A percentile compares a stretch with the other conserved stretches of the same genome.
These are phyloP conservation scores for Aphis craccivora DNA, from an alignment of 1,140 invertebrate genomes.

Conservation along the genomic window DNA sequence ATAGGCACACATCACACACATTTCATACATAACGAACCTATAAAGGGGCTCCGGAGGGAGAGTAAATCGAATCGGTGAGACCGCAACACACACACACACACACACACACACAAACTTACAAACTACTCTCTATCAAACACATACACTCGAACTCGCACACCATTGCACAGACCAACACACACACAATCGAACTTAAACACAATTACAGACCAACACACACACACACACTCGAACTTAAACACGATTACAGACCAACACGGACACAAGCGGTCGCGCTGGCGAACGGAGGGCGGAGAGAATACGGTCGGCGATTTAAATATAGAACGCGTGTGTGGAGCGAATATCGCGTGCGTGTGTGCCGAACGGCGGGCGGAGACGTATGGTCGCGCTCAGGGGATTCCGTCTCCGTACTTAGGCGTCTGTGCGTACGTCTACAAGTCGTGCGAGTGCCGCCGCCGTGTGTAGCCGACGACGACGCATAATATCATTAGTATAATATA, in stretches of 20 bases:
- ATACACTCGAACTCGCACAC: too few species aligned
- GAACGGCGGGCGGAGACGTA: conserved; percentile 26
- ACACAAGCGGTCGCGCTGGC: background rate
- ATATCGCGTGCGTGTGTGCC: conserved; percentile 30
- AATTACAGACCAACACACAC: background rate
- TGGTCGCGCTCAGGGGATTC: conserved; percentile 45
- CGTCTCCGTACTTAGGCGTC: conserved; percentile 20
- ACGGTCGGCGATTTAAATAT: conserved; percentile 55
- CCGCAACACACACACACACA: background rate
- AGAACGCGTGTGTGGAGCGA: conserved; percentile 31
- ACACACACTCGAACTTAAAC: background rate
- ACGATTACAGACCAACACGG: background rate
- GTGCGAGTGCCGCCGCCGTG: conserved; percentile 48
- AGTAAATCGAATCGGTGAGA: conserved; percentile 12
- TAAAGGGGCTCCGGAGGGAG: background rate
- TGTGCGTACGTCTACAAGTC: conserved; percentile 10
- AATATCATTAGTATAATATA: background rate
- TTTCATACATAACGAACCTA: background rate
- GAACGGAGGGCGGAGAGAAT: background rate
- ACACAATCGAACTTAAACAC: background rate
- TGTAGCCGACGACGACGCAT: conserved; percentile 2
- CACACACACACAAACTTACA: background rate
- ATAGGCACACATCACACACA: background rate
- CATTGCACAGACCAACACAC: background rate
- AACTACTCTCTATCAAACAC: background rate